These are phyloP conservation scores for Lateolabrax maculatus DNA, from an alignment of 2,797 vertebrate species.

Conservation along the genomic window DNA sequence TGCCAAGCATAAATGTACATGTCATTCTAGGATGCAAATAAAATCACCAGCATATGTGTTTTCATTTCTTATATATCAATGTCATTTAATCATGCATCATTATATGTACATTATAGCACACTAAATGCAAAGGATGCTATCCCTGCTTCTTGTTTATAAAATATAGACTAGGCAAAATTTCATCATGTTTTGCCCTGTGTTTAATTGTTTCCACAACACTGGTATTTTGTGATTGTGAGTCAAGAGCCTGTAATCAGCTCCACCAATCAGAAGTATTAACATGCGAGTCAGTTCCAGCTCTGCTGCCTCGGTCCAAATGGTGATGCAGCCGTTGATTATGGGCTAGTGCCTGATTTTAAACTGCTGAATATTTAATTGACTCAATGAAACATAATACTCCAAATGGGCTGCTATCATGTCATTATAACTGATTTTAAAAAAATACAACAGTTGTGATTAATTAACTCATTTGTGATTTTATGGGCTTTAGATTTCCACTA, in stretches of 20 bases:
- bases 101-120: too few species aligned
- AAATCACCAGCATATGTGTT: conserved; percentile 7
- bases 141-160: conserved; percentile 14
- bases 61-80: neutral
- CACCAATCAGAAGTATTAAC: conserved; percentile 64
- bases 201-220: conserved; percentile 30
- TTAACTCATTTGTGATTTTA: conserved; percentile 52
- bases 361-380: conserved; percentile 68
- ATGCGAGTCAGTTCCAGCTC: conserved; percentile 63
- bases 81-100: too few species aligned
- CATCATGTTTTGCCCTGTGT: conserved; percentile 30
- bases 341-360: conserved; percentile 64
- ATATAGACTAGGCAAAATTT: conserved; percentile 9
- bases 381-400: conserved; percentile 52
- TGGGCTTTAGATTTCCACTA: conserved; percentile 29
- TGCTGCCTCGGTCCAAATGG: conserved; percentile 61
- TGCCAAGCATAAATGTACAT: neutral
- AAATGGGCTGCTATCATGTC: conserved; percentile 50
- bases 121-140: neutral
- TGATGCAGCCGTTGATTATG: conserved; percentile 67
- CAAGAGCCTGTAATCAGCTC: conserved; percentile 57
- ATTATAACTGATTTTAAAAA: conserved; percentile 46
- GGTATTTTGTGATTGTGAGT: conserved; percentile 53
- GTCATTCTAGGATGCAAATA: neutral
- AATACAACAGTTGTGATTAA: conserved; percentile 61